These are phyloP conservation scores for Drosophila obscura DNA, from an alignment of 1,140 invertebrate species.

Conservation along the genomic window DNA sequence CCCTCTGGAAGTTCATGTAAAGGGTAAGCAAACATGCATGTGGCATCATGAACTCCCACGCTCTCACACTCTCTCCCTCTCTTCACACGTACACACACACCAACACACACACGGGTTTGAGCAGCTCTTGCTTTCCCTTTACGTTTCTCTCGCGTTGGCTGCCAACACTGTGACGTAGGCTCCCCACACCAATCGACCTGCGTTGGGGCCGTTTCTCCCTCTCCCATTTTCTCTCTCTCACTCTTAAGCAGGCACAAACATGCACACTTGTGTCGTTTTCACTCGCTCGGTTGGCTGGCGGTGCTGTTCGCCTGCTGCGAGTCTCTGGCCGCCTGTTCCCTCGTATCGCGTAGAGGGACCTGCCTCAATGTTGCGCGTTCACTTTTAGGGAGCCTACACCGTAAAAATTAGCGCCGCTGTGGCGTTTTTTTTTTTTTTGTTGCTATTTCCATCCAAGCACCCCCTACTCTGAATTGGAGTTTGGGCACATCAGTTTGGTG, in stretches of 20 bases:
- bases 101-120: constrained; percentile 16
- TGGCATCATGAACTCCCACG: constrained; percentile 46
- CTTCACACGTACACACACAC: constrained; percentile 14
- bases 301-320: constrained; percentile 29
- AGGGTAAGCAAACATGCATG: constrained; percentile 21
- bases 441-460: neutral
- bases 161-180: constrained; percentile 51
- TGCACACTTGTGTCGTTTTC: constrained; percentile 10
- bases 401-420: constrained; percentile 47
- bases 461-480: constrained; percentile 31
- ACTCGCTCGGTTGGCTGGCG: constrained; percentile 27
- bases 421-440: constrained; percentile 29
- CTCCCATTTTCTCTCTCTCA: constrained; percentile 8
- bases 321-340: constrained; percentile 69
- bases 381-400: constrained; percentile 61
- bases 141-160: constrained; percentile 6
- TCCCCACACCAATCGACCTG: constrained; percentile 17
- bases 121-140: constrained; percentile 10
- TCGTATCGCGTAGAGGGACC: constrained; percentile 82
- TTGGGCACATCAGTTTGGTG: constrained; percentile 16
- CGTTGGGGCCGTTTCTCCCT: constrained; percentile 6
- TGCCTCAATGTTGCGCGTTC: constrained; percentile 80
- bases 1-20: neutral
- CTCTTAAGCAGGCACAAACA: constrained; percentile 15
- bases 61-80: constrained; percentile 24